Base-by-base conservation (phyloP, 1,140 invertebrate genomes). In the Leucophenga varia region DNA sequence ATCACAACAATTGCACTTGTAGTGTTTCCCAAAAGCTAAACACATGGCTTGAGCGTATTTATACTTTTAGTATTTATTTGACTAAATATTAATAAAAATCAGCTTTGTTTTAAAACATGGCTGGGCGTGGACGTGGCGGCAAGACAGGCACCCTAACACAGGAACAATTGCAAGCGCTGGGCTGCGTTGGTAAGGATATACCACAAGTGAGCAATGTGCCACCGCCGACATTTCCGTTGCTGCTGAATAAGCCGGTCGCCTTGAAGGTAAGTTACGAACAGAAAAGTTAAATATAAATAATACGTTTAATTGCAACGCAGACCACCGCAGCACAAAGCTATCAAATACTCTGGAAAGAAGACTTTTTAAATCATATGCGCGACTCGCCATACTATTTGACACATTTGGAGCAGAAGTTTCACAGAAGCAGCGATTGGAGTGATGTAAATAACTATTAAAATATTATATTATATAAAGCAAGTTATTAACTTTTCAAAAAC, bases 141-240 rank as follows among this genome's bases (percentile, higher is more conserved):
- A 79, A 80, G 46, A 74, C 82, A 57, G 82, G 82, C 55, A 81
- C 84, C 0, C 82, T 88, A 41, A 84, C 77, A 37, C 74, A 79
- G 2, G 86, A 88, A 57, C 81, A 84, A 47, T 63, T 84, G 36
- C 72, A 67, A 47, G 52, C 61, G 30, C 50, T 84, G n/a, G 85
- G 85, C 2, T 79, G 85, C 43, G 69, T 77, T 2, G 78, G 79
- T 44, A 82, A 80, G 43, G 87, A 90, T 55, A 58, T 78, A 17
- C 55, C 84, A 13, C 79, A 83, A 16, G 77, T 79, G 2, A 79
- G 83, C 28, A 79, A 82, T 13, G 74, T 82, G 2, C 87, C 87
- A 17, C 86, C 87, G 7, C 81, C 82, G 30, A 75, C 84, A 20
- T 91, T 83, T 78, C 87, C 87, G 7, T 57, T 76, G 0, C 52